A percentile compares a stretch with the other conserved stretches of the same genome.
phyloP scores from a whole-genome alignment of 2,888 invertebrate genomes.

The Stomorhina lunata region DNA sequence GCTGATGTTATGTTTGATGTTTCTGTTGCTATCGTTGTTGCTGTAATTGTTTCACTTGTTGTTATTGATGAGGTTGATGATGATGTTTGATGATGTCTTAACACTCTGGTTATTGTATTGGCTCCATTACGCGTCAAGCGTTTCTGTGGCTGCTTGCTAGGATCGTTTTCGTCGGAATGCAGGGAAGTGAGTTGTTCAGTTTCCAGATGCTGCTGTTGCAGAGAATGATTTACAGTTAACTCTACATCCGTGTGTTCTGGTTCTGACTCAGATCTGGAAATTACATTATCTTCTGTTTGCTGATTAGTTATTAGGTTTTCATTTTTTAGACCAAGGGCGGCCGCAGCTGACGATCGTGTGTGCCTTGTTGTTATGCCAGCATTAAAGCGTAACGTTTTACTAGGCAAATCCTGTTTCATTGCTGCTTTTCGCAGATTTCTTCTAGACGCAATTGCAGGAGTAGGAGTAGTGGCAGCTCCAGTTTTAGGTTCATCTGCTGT shows the following conservation, averaged over 20 bases:
- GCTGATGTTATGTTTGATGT: neutral
- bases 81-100: conserved; percentile 68
- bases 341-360: conserved; percentile 57
- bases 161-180: conserved; percentile 67
- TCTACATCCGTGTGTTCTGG: conserved; percentile 59
- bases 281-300: conserved; percentile 50
- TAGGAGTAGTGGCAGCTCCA: conserved; percentile 75
- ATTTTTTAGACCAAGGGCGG: conserved; percentile 29
- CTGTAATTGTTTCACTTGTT: conserved; percentile 16
- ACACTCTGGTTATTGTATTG: conserved; percentile 64
- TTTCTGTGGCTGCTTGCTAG: conserved; percentile 63
- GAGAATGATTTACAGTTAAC: neutral
- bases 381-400: conserved; percentile 12
- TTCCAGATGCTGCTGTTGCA: neutral
- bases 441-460: conserved; percentile 1
- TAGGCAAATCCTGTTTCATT: neutral
- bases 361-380: conserved; percentile 41
- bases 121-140: conserved; percentile 73
- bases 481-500: conserved; percentile 64
- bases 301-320: conserved; percentile 26
- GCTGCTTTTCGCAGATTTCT: conserved; percentile 53
- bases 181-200: conserved; percentile 22
- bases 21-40: conserved; percentile 16
- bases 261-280: conserved; percentile 60
- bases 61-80: conserved; percentile 20